phyloP scores from a whole-genome alignment of 2,113 vertebrate species.

The Sus scrofa region DNA sequence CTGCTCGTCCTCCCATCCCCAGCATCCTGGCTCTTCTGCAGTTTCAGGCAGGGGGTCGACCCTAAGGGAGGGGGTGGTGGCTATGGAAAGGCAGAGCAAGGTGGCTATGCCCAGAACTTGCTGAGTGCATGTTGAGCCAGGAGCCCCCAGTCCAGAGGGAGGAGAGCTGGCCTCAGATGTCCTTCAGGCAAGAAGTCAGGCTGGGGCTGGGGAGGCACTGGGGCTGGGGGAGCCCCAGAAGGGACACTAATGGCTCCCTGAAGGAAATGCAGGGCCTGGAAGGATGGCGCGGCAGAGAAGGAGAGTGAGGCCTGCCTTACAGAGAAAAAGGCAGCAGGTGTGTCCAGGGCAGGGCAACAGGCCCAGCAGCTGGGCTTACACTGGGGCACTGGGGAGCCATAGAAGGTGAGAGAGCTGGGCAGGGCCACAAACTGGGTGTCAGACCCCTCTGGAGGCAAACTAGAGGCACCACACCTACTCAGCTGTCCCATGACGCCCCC shows the following conservation, averaged over 20 bases:
- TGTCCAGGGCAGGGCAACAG: too few species aligned
- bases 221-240: neutral
- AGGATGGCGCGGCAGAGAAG: neutral
- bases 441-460: neutral
- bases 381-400: neutral
- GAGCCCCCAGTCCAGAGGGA: neutral
- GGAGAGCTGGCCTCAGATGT: neutral
- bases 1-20: neutral
- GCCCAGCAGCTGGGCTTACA: neutral
- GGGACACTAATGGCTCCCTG: neutral
- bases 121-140: neutral
- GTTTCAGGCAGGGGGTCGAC: neutral
- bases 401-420: neutral
- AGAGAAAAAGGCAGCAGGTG: neutral
- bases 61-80: neutral
- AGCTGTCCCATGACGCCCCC: neutral
- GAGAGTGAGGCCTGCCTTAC: too few species aligned
- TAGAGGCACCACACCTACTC: neutral
- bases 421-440: neutral
- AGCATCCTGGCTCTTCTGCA: accelerated
- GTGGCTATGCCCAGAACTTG: accelerated
- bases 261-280: neutral
- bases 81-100: too few species aligned
- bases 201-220: neutral
- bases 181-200: neutral